Evolutionary conservation across 2,797 vertebrate genomes (phyloP).

Genomic region (Florisuga fusca): DNA sequence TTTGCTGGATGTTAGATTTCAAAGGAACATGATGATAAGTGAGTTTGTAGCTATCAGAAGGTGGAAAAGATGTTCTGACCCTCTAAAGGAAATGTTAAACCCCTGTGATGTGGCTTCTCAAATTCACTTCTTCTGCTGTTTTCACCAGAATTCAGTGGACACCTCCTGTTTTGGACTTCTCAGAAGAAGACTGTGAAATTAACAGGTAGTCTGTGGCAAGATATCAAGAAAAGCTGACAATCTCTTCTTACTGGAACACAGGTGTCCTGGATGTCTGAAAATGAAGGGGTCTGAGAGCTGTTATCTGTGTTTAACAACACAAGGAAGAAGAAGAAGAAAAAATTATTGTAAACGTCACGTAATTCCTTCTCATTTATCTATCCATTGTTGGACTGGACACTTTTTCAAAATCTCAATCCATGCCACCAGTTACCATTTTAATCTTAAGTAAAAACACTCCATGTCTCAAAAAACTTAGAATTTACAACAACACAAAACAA

Average conservation of each 20-base stretch:
- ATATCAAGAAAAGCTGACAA: not conserved
- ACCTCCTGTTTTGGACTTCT: not conserved
- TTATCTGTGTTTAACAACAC: not conserved
- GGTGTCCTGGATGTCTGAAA: not conserved
- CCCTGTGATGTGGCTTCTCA: accelerated
- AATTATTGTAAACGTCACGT: not conserved
- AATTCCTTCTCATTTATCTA: not conserved
- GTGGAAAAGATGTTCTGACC: not conserved
- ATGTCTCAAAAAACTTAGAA: accelerated
- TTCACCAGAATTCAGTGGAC: not conserved
- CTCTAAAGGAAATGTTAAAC: not conserved
- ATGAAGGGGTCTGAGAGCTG: not conserved
- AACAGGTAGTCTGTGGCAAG: not conserved
- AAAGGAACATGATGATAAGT: not conserved
- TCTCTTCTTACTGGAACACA: not conserved
- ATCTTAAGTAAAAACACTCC: not conserved
- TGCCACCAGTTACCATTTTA: not conserved
- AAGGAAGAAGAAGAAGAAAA: not conserved
- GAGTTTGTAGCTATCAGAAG: not conserved
- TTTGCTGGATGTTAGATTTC: not conserved
- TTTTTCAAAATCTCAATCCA: not conserved
- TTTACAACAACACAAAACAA: not conserved
- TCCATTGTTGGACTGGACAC: accelerated
- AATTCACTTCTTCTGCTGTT: not conserved
- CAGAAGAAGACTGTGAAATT: not conserved